Evolutionary conservation across 2,888 invertebrate species (phyloP).

Genomic region (Luperina testacea): DNA sequence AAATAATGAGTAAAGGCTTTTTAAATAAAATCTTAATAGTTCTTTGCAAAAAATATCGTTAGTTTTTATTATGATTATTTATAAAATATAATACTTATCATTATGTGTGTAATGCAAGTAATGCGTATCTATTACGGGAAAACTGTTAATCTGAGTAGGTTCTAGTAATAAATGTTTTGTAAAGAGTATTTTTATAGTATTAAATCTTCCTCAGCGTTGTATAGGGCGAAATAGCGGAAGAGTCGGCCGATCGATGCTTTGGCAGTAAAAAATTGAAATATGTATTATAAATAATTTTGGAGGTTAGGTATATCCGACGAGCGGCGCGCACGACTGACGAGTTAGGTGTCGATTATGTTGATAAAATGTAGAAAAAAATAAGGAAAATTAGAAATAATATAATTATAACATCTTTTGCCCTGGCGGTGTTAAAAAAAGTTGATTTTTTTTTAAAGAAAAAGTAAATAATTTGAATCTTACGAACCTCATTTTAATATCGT

Average conservation of each 20-base stretch:
- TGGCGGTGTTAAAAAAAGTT: not conserved
- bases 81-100: too few relatives aligned
- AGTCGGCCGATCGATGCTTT: conserved; percentile 68
- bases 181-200: conserved; percentile 17
- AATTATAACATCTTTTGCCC: not conserved
- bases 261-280: conserved; percentile 79
- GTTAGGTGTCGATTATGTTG: conserved; percentile 63
- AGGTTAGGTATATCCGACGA: conserved; percentile 79
- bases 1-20: not conserved
- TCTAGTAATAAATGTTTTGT: not conserved
- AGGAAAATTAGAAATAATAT: not conserved
- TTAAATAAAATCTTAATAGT: not conserved
- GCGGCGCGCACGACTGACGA: conserved; percentile 74
- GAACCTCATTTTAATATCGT: not conserved
- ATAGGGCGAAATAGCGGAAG: conserved; percentile 73
- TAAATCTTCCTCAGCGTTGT: conserved; percentile 27
- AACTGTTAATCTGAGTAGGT: too few relatives aligned
- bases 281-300: conserved; percentile 80
- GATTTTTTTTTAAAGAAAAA: not conserved
- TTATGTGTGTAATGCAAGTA: not conserved
- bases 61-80: too few relatives aligned
- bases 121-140: too few relatives aligned
- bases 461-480: not conserved
- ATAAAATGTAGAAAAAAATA: conserved; percentile 36
- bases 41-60: not conserved